Base-by-base conservation (phyloP, 2,888 invertebrate species). In the Chalcis sispes region DNA sequence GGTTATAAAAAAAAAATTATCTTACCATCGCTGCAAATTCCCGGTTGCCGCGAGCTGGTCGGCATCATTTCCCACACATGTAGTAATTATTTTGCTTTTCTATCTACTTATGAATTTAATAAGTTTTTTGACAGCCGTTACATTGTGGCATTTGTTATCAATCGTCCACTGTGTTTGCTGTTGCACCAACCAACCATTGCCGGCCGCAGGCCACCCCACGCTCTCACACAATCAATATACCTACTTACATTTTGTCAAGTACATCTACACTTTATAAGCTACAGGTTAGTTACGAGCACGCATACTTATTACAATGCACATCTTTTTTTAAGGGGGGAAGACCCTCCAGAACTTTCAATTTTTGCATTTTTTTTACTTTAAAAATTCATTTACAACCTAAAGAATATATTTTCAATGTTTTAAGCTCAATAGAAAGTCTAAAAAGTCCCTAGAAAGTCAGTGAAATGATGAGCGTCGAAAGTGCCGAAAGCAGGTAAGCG, bases 41-140 rank as follows among this genome's bases (percentile, higher is more conserved):
- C 86, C 79, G 74, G 74, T 73, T 70, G 77, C 80, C 85, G 84
- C 82, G 86, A 84, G 71, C 84, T 85, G 82, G 83, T 84, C 80
- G 86, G 86, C 87, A 88, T 88, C 87, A 88, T 88, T 83, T 87
- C 86, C 83, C 82, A 81, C 80, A 82, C 84, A 77, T 77, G 42
- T 73, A 72, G 54, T 18, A 20, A 61, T 52, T 29, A n/a, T 81
- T 75, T 73, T 4, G 50, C 58, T 29, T 15, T 29, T 40, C 27
- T 7, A 65, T 25, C 66, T 75, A 67, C 75, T 71, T 76, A 80
- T 18, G 59, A 75, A 67, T 77, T 79, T 71, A 73, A 80, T 76
- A 71, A 77, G 79, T 78, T 73, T 40, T 20, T 50, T 72, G 77
- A 81, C 81, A 85, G 83, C 85, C 85, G 85, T 86, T 86, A 85